A percentile compares a stretch with the other conserved stretches of the same genome.
phyloP scores from a whole-genome alignment of 2,888 invertebrate genomes.

The Platycheirus rosarum region DNA sequence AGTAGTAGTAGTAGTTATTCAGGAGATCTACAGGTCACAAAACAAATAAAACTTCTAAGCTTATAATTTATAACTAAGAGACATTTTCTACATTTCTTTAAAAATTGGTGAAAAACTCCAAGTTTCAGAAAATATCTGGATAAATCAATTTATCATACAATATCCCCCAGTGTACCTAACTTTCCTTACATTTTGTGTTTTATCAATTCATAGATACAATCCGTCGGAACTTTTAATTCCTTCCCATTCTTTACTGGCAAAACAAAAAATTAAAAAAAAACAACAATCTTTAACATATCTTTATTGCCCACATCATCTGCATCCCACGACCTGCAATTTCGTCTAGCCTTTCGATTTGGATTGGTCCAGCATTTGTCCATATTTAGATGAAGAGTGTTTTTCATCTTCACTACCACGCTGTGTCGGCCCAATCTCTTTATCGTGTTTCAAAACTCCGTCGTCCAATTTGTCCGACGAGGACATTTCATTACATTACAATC shows the following conservation, averaged over 20 bases:
- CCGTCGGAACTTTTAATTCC: background rate
- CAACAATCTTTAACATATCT: background rate
- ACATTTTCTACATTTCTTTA: too few relatives aligned
- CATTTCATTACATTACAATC: slow-evolving; percentile 60
- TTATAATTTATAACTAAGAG: too few relatives aligned
- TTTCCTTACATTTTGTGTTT: too few relatives aligned
- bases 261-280: background rate
- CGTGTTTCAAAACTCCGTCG: slow-evolving; percentile 58
- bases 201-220: too few relatives aligned
- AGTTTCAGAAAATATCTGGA: too few relatives aligned
- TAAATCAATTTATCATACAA: too few relatives aligned
- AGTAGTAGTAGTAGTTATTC: too few relatives aligned
- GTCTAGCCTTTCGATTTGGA: slow-evolving; percentile 64
- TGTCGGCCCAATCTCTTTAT: slow-evolving; percentile 46
- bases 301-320: slow-evolving; percentile 17
- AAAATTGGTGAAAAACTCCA: too few relatives aligned
- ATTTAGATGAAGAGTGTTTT: slow-evolving; percentile 41
- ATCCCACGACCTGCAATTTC: slow-evolving; percentile 33
- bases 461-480: slow-evolving; percentile 69
- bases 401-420: slow-evolving; percentile 12
- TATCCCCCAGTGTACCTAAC: too few relatives aligned
- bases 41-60: too few relatives aligned
- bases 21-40: too few relatives aligned
- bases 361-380: slow-evolving; percentile 44
- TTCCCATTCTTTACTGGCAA: background rate